Conservation (phyloP, 2,888 invertebrate genomes). For the Amblyteles armatorius region DNA sequence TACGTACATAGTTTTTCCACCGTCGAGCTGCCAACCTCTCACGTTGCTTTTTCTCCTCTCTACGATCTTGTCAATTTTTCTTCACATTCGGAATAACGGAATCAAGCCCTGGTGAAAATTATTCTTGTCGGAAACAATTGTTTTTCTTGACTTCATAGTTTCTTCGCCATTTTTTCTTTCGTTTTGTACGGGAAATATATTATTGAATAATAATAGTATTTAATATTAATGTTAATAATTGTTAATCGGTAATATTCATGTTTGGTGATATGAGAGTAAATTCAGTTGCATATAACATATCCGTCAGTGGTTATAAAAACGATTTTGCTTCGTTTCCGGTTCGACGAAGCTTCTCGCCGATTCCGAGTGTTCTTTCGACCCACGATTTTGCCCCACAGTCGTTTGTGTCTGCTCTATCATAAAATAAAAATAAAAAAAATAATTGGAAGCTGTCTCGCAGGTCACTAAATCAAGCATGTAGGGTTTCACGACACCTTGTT, state of each 20-base stretch:
- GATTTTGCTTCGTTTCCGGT: no score
- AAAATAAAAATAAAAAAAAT: conserved; percentile 7
- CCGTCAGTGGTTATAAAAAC: no score
- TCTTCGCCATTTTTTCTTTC: no score
- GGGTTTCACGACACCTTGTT: neutral
- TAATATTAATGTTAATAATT: no score
- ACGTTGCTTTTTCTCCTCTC: neutral
- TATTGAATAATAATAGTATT: no score
- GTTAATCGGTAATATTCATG: no score
- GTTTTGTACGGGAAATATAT: no score
- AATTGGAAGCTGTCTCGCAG: conserved; percentile 20
- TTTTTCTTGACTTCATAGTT: no score
- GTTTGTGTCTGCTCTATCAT: neutral
- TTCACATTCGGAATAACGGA: neutral
- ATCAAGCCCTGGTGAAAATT: neutral
- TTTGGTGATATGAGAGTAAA: no score
- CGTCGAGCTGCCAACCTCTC: conserved; percentile 58
- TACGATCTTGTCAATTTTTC: neutral
- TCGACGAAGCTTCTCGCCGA: no score
- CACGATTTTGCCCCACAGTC: neutral
- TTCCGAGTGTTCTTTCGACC: neutral
- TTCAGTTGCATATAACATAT: no score
- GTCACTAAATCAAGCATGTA: conserved; percentile 17
- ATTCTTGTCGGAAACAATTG: no score
- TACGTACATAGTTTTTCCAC: conserved; percentile 80